Evolutionary conservation across 2,888 invertebrate species (phyloP).

Genomic region (Anarsia innoxiella): DNA sequence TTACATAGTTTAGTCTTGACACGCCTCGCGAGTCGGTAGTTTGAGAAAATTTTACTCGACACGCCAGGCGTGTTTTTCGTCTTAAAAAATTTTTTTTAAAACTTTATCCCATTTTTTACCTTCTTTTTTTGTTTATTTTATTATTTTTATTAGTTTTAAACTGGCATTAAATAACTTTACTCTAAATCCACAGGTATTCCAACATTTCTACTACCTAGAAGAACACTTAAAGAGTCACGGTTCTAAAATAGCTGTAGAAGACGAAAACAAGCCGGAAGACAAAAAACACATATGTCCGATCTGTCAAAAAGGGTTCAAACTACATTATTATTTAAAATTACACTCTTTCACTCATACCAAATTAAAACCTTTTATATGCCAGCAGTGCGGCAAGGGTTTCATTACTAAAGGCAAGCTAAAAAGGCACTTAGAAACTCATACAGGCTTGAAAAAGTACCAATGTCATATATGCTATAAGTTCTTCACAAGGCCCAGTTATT

Average conservation of each 20-base stretch:
- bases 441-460: conserved; percentile 60
- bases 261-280: conserved; percentile 39
- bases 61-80: too few species aligned
- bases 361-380: conserved; percentile 61
- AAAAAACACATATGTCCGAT: conserved; percentile 54
- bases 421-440: conserved; percentile 58
- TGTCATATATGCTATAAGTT: conserved; percentile 67
- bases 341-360: conserved; percentile 64
- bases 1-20: too few species aligned
- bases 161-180: too few species aligned
- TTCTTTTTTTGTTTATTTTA: too few species aligned
- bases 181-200: conserved; percentile 52
- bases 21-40: too few species aligned
- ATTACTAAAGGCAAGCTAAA: conserved; percentile 62
- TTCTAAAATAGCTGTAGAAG: conserved; percentile 47
- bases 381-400: conserved; percentile 64
- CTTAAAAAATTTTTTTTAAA: too few species aligned
- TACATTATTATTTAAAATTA: conserved; percentile 59
- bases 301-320: conserved; percentile 57
- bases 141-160: too few species aligned
- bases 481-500: conserved; percentile 58
- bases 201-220: conserved; percentile 62
- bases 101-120: too few species aligned
- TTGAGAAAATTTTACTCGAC: too few species aligned
- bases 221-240: conserved; percentile 63